A percentile compares a stretch with the other conserved stretches of the same genome.
phyloP scores from a whole-genome alignment of 2,888 invertebrate genomes.

The Tiphia femorata region DNA sequence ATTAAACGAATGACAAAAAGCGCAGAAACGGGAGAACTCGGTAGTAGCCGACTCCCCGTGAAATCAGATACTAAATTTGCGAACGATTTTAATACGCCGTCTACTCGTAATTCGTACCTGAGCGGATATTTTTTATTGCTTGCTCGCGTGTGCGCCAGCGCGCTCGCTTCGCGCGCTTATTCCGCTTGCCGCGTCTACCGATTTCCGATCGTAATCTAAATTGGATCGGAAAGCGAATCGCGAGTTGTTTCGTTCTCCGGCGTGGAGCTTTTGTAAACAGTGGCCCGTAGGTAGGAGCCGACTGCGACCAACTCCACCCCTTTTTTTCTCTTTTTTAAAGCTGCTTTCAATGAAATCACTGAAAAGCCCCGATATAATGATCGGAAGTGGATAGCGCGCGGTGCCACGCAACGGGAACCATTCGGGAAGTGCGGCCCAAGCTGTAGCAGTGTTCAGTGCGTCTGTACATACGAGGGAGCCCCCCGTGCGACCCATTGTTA shows the following conservation, averaged over 20 bases:
- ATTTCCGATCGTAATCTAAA: slow-evolving; percentile 66
- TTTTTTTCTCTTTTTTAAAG: slow-evolving; percentile 44
- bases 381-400: slow-evolving; percentile 9
- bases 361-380: slow-evolving; percentile 42
- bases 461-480: background rate
- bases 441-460: background rate
- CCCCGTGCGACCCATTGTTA: too few relatives aligned
- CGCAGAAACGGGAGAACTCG: too few relatives aligned
- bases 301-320: too few relatives aligned
- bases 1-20: slow-evolving; percentile 4
- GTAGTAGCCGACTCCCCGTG: background rate
- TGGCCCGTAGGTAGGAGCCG: too few relatives aligned
- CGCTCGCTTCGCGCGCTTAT: slow-evolving; percentile 29
- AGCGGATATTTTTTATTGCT: too few relatives aligned
- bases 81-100: slow-evolving; percentile 43
- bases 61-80: slow-evolving; percentile 48
- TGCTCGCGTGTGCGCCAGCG: background rate
- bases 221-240: slow-evolving; percentile 46
- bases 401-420: background rate
- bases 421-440: too few relatives aligned
- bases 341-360: slow-evolving; percentile 48
- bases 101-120: slow-evolving; percentile 43
- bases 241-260: slow-evolving; percentile 24
- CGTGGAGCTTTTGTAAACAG: slow-evolving; percentile 50
- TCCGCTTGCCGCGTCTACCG: slow-evolving; percentile 39